Evolutionary conservation across 2,113 vertebrate species (phyloP).

Genomic region (Dipodomys ordii): DNA sequence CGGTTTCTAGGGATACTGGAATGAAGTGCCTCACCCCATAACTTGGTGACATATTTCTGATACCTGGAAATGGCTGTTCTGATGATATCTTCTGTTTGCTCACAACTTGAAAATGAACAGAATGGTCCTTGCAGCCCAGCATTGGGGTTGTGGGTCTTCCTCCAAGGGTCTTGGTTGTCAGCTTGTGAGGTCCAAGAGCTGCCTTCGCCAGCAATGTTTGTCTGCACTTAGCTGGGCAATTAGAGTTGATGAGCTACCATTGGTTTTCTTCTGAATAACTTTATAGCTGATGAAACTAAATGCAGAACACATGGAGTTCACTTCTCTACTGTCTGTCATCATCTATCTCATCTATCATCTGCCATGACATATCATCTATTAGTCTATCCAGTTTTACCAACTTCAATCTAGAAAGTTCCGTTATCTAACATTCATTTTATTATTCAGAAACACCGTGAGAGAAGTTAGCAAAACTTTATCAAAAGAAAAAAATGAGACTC

Average conservation of each 20-base stretch:
- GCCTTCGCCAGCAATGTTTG: background rate
- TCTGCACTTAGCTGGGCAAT: background rate
- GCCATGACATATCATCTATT: background rate
- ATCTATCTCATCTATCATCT: background rate
- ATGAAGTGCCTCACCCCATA: background rate
- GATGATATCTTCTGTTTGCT: background rate
- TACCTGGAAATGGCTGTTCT: background rate
- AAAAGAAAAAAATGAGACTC: conserved; percentile 34
- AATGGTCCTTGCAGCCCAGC: background rate
- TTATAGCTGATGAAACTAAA: conserved; percentile 16
- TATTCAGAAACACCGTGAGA: conserved; percentile 17
- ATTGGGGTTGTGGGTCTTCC: background rate
- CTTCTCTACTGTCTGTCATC: background rate
- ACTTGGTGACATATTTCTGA: background rate
- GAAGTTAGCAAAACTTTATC: conserved; percentile 17
- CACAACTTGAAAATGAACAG: background rate
- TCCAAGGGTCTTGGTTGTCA: background rate
- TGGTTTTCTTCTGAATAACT: conserved; percentile 20
- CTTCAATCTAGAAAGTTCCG: background rate
- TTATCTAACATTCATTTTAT: conserved; percentile 29
- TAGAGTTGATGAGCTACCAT: background rate
- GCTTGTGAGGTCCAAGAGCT: background rate
- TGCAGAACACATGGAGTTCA: background rate
- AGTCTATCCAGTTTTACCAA: background rate
- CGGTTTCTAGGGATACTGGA: background rate